Percentiles rank a stretch among this genome's conserved stretches.
Evolutionary conservation across 2,797 vertebrate species (phyloP).

Genomic region (Takifugu ocellatus): DNA sequence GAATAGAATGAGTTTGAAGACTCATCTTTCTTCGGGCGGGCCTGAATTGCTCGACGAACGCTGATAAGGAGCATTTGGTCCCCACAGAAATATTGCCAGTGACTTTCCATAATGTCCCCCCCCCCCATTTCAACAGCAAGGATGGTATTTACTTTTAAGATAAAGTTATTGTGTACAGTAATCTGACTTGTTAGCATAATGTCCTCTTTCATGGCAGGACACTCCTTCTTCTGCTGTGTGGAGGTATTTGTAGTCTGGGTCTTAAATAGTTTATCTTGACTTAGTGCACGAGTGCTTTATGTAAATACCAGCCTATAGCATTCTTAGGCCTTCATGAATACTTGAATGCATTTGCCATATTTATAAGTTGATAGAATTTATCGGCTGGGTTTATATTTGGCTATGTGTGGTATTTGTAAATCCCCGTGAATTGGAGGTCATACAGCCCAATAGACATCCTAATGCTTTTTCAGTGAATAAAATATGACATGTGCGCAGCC

Average conservation of each 20-base stretch:
- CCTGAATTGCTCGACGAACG: conserved; percentile 86
- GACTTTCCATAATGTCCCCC: conserved; percentile 67
- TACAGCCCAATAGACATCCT: conserved; percentile 69
- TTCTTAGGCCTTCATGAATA: conserved; percentile 76
- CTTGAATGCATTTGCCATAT: conserved; percentile 70
- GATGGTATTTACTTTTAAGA: conserved; percentile 85
- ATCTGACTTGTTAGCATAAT: conserved; percentile 86
- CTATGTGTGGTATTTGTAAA: conserved; percentile 71
- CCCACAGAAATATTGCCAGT: conserved; percentile 74
- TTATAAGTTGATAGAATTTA: conserved; percentile 80
- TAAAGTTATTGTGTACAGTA: conserved; percentile 87
- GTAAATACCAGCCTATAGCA: conserved; percentile 81
- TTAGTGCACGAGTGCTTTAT: conserved; percentile 69
- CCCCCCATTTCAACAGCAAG: conserved; percentile 62
- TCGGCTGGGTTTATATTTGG: conserved; percentile 66
- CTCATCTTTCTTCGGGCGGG: conserved; percentile 88
- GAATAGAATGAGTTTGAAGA: conserved; percentile 94
- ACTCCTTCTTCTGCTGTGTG: conserved; percentile 67
- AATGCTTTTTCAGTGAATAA: conserved; percentile 70
- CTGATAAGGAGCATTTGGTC: conserved; percentile 82
- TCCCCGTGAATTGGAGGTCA: conserved; percentile 71
- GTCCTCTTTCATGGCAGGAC: conserved; percentile 75
- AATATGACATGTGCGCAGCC: conserved; percentile 67
- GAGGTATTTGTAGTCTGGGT: conserved; percentile 73
- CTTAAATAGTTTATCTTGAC: conserved; percentile 82